Evolutionary conservation across 2,888 invertebrate genomes (phyloP).

Genomic region (Xanthorhoe designata): DNA sequence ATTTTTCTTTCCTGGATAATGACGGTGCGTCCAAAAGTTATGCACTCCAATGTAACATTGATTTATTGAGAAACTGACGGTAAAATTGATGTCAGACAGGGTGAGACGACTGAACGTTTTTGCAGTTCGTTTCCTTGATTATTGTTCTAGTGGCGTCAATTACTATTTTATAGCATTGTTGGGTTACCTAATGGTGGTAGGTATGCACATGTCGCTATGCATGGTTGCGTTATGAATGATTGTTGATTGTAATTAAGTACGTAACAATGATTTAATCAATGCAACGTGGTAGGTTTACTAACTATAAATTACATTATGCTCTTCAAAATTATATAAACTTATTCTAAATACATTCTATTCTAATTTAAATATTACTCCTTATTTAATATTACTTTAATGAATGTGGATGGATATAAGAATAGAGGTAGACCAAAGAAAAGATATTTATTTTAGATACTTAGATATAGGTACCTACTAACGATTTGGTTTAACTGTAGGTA

Average conservation of each 20-base stretch:
- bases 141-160: constrained; percentile 2
- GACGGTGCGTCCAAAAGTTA: neutral
- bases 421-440: too few relatives aligned
- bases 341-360: too few relatives aligned
- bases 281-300: neutral
- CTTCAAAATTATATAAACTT: too few relatives aligned
- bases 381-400: too few relatives aligned
- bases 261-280: neutral
- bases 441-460: too few relatives aligned
- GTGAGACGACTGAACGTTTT: constrained; percentile 1
- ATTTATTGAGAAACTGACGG: constrained; percentile 4
- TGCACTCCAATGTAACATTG: neutral
- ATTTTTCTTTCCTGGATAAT: too few relatives aligned
- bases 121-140: constrained; percentile 1
- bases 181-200: neutral
- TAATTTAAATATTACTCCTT: too few relatives aligned
- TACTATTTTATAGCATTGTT: neutral
- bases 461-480: too few relatives aligned
- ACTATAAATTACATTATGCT: neutral
- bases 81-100: neutral
- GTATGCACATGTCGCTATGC: neutral
- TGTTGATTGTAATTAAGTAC: neutral
- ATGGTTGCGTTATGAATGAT: neutral
- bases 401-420: too few relatives aligned
- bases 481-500: too few relatives aligned